Conservation (phyloP, 2,797 vertebrate species). For the Oceanodroma leucorhoa region DNA sequence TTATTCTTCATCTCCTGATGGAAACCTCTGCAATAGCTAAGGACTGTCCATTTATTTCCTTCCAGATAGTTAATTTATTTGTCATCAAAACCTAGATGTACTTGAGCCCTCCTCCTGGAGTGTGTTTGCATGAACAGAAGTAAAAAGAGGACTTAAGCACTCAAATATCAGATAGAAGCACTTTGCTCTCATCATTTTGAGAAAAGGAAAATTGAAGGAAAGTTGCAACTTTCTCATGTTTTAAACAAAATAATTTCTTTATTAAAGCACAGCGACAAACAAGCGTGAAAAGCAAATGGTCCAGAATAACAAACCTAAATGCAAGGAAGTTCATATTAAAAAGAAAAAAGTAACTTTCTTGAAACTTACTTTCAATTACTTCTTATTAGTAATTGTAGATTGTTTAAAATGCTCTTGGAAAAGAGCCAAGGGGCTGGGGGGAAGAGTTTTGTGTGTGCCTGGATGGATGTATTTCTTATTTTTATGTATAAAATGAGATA, state of each 20-base stretch:
- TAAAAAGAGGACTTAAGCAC: background rate
- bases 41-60: background rate
- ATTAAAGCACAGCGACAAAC: background rate
- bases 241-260: background rate
- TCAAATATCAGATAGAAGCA: background rate
- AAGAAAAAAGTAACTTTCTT: slow-evolving; percentile 4
- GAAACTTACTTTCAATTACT: slow-evolving; percentile 50
- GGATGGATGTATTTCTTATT: background rate
- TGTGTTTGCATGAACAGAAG: background rate
- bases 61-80: slow-evolving; percentile 10
- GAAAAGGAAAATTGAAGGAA: background rate
- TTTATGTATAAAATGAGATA: background rate
- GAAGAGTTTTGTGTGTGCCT: background rate
- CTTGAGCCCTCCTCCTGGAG: background rate
- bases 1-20: background rate
- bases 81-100: background rate
- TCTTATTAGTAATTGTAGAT: slow-evolving; percentile 55
- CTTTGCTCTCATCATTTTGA: background rate
- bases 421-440: background rate
- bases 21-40: background rate
- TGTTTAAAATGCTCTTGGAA: slow-evolving; percentile 51
- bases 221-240: background rate
- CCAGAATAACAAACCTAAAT: slow-evolving; percentile 30
- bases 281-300: background rate
- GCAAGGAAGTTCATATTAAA: slow-evolving; percentile 6